These are phyloP conservation scores for Synergus gifuensis DNA, from an alignment of 2,888 invertebrate genomes.

Conservation along the genomic window DNA sequence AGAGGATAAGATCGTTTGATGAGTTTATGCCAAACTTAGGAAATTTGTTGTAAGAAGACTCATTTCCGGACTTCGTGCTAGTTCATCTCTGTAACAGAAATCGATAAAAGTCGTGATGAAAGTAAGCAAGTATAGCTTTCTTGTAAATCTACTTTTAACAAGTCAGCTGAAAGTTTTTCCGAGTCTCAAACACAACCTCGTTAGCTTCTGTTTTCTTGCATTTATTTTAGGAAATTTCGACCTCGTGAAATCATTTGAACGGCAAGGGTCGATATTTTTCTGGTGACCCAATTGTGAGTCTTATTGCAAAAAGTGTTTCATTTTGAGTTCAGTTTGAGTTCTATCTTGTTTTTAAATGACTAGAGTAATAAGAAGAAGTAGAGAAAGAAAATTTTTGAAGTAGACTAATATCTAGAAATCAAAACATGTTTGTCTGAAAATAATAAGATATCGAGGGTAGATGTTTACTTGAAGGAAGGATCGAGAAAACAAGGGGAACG, in stretches of 20 bases:
- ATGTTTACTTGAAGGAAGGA: constrained; percentile 31
- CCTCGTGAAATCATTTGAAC: constrained; percentile 9
- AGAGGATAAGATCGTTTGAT: not conserved
- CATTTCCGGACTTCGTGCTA: not conserved
- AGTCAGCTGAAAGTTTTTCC: not conserved
- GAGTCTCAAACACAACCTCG: not conserved
- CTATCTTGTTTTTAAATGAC: not conserved
- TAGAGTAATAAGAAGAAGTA: not conserved
- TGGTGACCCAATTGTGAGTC: not conserved
- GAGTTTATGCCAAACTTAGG: not conserved
- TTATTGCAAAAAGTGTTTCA: not conserved
- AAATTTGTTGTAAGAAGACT: not conserved
- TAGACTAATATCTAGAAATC: not conserved
- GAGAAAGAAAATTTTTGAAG: not conserved
- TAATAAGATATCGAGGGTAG: not conserved
- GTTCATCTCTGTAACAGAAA: not conserved
- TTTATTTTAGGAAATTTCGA: constrained; percentile 23
- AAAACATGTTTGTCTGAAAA: constrained; percentile 37
- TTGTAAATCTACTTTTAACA: constrained; percentile 2
- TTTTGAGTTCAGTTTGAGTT: not conserved
- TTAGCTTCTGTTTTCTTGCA: constrained; percentile 8
- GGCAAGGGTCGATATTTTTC: constrained; percentile 1
- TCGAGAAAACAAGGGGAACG: constrained; percentile 14
- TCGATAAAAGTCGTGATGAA: not conserved
- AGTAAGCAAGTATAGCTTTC: constrained; percentile 4